Base-by-base conservation (phyloP, 53 echinoderm and acorn worm species). In the Actinopyga echinites region DNA sequence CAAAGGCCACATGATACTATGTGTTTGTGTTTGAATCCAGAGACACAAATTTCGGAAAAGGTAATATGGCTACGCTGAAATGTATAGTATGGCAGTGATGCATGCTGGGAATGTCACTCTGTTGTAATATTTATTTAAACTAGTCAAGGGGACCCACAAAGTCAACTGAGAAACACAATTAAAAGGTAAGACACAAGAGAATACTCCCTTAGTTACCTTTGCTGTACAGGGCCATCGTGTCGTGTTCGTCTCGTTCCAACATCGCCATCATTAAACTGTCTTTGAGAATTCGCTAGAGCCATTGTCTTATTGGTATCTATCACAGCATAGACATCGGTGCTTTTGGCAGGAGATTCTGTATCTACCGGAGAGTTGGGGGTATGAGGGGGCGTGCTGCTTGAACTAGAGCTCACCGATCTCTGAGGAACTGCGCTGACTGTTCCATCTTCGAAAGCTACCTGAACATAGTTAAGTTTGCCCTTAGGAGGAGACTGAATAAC, bases 291-390 rank as follows among this genome's bases (percentile, higher is more conserved):
- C 17, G 93, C 92, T 44, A 96, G 69, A 3, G 97, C 97, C 15
- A 88, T 86, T 19, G 97, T 96, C 88, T 91, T 90, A 62, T 96
- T 92, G 43, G 90, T 89, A 69, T 96, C 97, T 64, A 96, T 96
- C 56, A 90, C 84, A 26, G 97, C 97, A 40, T 96, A 96, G 24
- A 86, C 91, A 17, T 94, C 97, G 0, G 86, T 87, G 75, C 88
- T 86, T 26, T 88, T 79, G 38, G 71, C 89, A 6, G 90, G 53
- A 79, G 89, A 30, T 79, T 82, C 29, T 71, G 79, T 19, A 85
- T 90, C 60, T 64, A 82, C 38, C 54, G 90, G 86, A 21, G 90
- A 74, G 36, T 73, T 82, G 3, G 97, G 93, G n/a, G 97, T 94
- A 37, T 92, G 86, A 26, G 97, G 97, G 3, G 93, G 90, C 6